These are phyloP conservation scores for Phoenicopterus ruber DNA, from an alignment of 2,113 vertebrate genomes.

Conservation along the genomic window DNA sequence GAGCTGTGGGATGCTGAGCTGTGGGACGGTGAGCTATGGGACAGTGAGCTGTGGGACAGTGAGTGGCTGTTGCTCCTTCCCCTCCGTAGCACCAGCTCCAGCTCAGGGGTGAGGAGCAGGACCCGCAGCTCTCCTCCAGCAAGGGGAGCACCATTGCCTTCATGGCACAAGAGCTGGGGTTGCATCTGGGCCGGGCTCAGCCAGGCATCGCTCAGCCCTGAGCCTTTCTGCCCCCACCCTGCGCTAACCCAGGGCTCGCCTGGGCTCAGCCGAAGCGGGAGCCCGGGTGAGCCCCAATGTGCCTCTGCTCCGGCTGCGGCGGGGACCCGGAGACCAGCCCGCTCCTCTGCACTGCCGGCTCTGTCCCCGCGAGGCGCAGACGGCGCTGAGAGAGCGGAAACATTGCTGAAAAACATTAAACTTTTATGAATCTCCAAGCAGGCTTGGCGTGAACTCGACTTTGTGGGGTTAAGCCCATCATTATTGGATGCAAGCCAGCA, in stretches of 20 bases:
- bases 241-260: background rate
- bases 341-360: accelerated
- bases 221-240: background rate
- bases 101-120: background rate
- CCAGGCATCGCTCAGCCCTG: background rate
- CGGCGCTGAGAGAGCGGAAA: background rate
- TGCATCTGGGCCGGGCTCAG: background rate
- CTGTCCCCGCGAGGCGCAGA: background rate
- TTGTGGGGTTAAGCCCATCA: background rate
- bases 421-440: background rate
- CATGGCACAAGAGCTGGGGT: background rate
- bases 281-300: accelerated
- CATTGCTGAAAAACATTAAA: background rate
- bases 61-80: background rate
- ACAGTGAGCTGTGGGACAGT: background rate
- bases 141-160: background rate
- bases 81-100: background rate
- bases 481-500: background rate
- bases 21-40: too few relatives aligned
- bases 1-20: background rate
- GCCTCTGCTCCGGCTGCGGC: accelerated
- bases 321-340: background rate
- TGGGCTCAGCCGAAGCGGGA: background rate
- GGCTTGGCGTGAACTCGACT: background rate
- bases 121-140: background rate